Conservation (phyloP, 2,888 invertebrate genomes). For the Drosophila yooni region DNA sequence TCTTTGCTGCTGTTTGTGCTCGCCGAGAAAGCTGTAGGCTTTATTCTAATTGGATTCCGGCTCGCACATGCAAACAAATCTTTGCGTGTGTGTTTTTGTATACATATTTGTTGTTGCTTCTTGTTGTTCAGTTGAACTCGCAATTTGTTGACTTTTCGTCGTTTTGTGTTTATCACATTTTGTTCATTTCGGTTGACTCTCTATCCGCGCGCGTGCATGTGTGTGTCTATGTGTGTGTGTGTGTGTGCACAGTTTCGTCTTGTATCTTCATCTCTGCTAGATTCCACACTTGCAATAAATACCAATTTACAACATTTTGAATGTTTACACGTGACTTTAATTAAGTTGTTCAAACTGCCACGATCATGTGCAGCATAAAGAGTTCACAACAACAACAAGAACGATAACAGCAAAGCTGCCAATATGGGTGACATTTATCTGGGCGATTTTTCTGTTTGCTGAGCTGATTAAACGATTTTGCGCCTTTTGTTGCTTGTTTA, state of each 20-base stretch:
- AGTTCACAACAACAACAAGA: slow-evolving; percentile 11
- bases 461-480: slow-evolving; percentile 57
- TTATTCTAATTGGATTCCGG: slow-evolving; percentile 76
- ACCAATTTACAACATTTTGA: slow-evolving; percentile 73
- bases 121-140: slow-evolving; percentile 60
- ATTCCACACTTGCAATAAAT: slow-evolving; percentile 63
- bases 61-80: slow-evolving; percentile 49
- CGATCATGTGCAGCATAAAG: slow-evolving; percentile 32
- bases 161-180: slow-evolving; percentile 68
- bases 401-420: slow-evolving; percentile 8
- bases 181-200: slow-evolving; percentile 42
- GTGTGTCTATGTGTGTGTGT: slow-evolving; percentile 4
- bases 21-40: slow-evolving; percentile 36
- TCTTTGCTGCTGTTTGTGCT: slow-evolving; percentile 9
- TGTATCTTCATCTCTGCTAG: slow-evolving; percentile 28
- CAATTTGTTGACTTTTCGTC: slow-evolving; percentile 74
- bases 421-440: slow-evolving; percentile 47
- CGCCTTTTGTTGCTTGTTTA: slow-evolving; percentile 38
- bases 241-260: slow-evolving; percentile 23
- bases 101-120: slow-evolving; percentile 21
- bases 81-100: slow-evolving; percentile 11
- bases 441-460: slow-evolving; percentile 44
- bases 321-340: slow-evolving; percentile 77
- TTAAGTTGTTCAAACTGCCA: slow-evolving; percentile 53
- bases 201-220: not conserved